Conservation (phyloP, 2,797 vertebrate genomes). For the Cynopterus sphinx region DNA sequence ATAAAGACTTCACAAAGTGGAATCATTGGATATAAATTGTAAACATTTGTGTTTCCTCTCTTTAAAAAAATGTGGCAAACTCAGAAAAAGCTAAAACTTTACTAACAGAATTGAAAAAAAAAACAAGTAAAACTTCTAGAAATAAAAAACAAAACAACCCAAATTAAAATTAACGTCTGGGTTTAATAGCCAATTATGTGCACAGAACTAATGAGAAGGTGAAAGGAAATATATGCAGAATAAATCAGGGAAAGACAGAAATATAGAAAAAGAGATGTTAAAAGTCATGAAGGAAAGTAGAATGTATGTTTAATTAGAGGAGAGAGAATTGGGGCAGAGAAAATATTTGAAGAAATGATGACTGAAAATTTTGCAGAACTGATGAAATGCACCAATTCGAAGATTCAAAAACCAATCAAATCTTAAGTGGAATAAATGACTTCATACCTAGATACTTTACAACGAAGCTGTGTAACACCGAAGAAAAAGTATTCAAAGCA, state of each 20-base stretch:
- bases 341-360: neutral
- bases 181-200: neutral
- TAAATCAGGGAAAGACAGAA: neutral
- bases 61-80: neutral
- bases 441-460: neutral
- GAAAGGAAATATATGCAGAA: neutral
- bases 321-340: neutral
- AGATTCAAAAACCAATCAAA: neutral
- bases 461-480: neutral
- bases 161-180: neutral
- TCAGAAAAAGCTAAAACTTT: neutral
- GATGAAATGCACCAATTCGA: neutral
- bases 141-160: neutral
- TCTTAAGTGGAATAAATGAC: neutral
- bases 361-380: conserved; percentile 17
- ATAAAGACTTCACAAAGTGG: neutral
- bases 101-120: neutral
- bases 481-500: neutral
- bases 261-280: neutral
- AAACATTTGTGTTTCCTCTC: neutral
- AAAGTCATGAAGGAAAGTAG: neutral
- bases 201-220: neutral
- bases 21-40: neutral
- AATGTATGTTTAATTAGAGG: neutral
- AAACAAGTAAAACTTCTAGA: neutral